A percentile compares a stretch with the other conserved stretches of the same genome.
Conservation (phyloP, 2,797 vertebrate genomes). For the Allobates femoralis region DNA sequence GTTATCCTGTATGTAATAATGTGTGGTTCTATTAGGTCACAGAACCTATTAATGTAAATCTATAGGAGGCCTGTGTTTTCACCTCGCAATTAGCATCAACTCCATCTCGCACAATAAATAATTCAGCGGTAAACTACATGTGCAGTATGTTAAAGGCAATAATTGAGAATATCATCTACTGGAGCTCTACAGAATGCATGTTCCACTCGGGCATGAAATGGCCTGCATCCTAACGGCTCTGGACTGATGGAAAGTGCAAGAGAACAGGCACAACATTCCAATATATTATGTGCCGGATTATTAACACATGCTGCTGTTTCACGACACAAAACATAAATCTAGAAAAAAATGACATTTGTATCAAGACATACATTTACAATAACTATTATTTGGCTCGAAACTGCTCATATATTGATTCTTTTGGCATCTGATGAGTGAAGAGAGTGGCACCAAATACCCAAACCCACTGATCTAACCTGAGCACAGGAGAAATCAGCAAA, state of each 20-base stretch:
- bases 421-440: too few species aligned
- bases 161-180: constrained; percentile 38
- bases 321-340: background rate
- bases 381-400: too few species aligned
- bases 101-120: constrained; percentile 48
- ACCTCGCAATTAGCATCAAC: constrained; percentile 50
- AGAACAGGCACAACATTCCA: background rate
- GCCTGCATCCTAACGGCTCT: background rate
- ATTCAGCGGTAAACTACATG: constrained; percentile 45
- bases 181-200: background rate
- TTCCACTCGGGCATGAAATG: constrained; percentile 25
- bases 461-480: too few species aligned
- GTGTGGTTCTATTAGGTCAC: constrained; percentile 7
- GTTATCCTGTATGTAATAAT: background rate
- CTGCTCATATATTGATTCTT: too few species aligned
- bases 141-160: constrained; percentile 44
- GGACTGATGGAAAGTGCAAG: background rate
- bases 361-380: too few species aligned
- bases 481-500: too few species aligned
- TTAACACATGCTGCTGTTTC: too few species aligned
- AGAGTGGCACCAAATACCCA: too few species aligned
- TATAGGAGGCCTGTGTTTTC: constrained; percentile 6
- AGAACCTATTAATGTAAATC: constrained; percentile 21
- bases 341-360: too few species aligned
- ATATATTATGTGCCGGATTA: background rate